Evolutionary conservation across 2,888 invertebrate genomes (phyloP).

Genomic region (Iselma pallidipennis): DNA sequence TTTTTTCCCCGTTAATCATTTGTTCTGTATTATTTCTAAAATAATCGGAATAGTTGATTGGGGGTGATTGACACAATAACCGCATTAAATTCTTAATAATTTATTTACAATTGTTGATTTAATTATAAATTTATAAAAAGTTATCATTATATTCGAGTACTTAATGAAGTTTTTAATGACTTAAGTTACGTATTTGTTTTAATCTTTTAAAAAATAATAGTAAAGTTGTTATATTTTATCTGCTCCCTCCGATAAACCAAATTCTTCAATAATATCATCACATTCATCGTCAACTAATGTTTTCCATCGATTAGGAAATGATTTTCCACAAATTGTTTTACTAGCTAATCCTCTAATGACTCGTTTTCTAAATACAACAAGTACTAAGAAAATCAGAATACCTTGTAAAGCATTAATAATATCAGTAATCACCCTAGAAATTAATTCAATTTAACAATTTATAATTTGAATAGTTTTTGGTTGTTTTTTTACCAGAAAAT

Average conservation of each 20-base stretch:
- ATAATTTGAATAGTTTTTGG: background rate
- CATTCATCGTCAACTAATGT: conserved; percentile 58
- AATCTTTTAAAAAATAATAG: background rate
- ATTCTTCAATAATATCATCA: conserved; percentile 36
- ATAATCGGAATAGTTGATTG: too few relatives aligned
- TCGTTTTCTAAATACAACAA: conserved; percentile 62
- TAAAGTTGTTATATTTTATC: conserved; percentile 2
- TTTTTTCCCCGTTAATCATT: too few relatives aligned
- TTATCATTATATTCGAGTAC: too few relatives aligned
- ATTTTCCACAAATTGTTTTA: conserved; percentile 43
- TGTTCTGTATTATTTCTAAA: too few relatives aligned
- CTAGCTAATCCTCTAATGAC: conserved; percentile 59
- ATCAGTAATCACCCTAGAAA: conserved; percentile 62
- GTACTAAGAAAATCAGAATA: conserved; percentile 62
- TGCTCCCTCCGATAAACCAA: conserved; percentile 15
- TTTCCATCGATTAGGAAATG: conserved; percentile 49
- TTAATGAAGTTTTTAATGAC: background rate
- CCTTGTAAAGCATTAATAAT: conserved; percentile 66
- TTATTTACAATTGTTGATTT: too few relatives aligned
- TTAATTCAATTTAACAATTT: background rate
- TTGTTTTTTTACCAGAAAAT: conserved; percentile 45
- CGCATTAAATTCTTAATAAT: too few relatives aligned
- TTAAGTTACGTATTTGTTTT: background rate
- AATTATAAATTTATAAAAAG: too few relatives aligned
- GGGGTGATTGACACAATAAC: too few relatives aligned